Conservation (phyloP, 2,797 vertebrate species). For the Champsocephalus gunnari region DNA sequence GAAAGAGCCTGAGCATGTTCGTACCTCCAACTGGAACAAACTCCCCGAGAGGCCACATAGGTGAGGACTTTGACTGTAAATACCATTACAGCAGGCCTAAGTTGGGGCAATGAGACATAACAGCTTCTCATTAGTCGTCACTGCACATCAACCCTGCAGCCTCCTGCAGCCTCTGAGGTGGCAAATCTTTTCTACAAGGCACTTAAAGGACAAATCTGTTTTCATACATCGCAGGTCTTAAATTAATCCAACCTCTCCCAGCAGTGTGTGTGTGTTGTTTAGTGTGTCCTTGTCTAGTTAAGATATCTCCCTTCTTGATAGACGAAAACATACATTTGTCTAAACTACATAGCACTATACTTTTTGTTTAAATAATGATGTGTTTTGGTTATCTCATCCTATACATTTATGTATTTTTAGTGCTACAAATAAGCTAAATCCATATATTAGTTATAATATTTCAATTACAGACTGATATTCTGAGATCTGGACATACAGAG, state of each 20-base stretch:
- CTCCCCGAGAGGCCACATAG: conserved; percentile 42
- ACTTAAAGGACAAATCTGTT: conserved; percentile 18
- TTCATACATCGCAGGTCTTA: conserved; percentile 2
- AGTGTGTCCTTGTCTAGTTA: neutral
- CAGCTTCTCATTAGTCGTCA: conserved; percentile 50
- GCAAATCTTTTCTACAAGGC: conserved; percentile 4
- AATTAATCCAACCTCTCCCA: conserved; percentile 7
- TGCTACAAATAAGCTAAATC: neutral
- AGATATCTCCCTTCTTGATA: neutral
- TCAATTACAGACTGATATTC: neutral
- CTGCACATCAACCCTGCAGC: conserved; percentile 35
- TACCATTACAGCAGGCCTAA: conserved; percentile 53
- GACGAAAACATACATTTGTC: neutral
- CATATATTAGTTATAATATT: neutral
- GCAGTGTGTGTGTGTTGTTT: conserved; percentile 10
- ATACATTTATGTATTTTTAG: no score
- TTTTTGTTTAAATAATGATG: neutral
- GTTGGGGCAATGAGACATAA: conserved; percentile 64
- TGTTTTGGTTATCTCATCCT: no score
- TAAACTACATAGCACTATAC: neutral
- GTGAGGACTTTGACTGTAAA: conserved; percentile 43
- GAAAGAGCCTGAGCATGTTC: conserved; percentile 33
- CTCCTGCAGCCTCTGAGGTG: conserved; percentile 15
- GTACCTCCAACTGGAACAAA: conserved; percentile 41
- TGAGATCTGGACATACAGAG: neutral